Base-by-base conservation (phyloP, 1,140 invertebrate species). In the Sipha flava region DNA sequence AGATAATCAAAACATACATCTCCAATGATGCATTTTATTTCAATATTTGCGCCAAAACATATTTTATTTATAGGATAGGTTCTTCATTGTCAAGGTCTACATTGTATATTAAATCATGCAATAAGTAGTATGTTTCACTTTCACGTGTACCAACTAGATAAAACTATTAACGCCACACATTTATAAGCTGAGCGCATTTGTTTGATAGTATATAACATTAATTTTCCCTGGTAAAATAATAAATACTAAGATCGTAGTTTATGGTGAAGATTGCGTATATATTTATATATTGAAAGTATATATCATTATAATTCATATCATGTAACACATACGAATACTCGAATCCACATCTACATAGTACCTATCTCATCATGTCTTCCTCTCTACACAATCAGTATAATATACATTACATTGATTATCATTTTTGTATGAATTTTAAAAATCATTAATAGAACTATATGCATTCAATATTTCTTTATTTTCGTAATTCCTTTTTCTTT, bases 11-110 rank as follows among this genome's bases (percentile, higher is more conserved):
- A 49, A 70, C 6, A 68, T 68, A 66, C 37, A 3, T 45, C 18
- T 45, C 40, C 7, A 70, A 31, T 26, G 40, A 29, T 45, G 64
- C 2, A 68, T 45, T 68, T 68, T 18, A n/a, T 47, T 29, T 70
- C 47, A 6, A 9, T 47, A 47, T 31, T 47, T 10, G 14, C 23
- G 40, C 66, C 66, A 70, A 70, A 70, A 45, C 66, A 47, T 45
- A n/a, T 70, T 70, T 70, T 70, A 70, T 70, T 29, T 29, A 16
- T 47, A 70, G 66, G 40, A 70, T 40, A 70, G 66, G 66, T 70
- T 70, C 66, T 70, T 70, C 66, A 70, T 47, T 70, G 66, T 70
- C 66, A 70, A 70, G 66, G 66, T 70, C 43, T 70, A 47, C 66
- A 9, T 14, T 70, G 40, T 47, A 21, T 29, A 45, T 70, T 70